These are phyloP conservation scores for Ericerus pela DNA, from an alignment of 1,140 invertebrate species.

Conservation along the genomic window DNA sequence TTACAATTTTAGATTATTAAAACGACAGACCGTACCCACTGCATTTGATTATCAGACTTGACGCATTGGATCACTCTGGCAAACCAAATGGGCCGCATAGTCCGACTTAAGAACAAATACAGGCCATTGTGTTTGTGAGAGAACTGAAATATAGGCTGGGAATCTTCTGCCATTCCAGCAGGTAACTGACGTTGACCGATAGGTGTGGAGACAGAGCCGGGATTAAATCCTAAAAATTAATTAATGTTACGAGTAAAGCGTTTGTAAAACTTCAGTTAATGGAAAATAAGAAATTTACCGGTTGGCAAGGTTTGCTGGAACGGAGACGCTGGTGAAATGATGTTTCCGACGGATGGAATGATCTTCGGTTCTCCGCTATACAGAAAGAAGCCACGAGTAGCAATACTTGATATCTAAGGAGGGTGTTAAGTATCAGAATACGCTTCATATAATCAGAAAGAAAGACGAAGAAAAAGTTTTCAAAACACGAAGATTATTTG, in stretches of 20 bases:
- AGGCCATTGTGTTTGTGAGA: constrained; percentile 85
- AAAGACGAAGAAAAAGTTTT: too few relatives aligned
- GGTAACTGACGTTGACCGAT: not conserved
- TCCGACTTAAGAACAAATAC: constrained; percentile 75
- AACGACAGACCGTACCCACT: not conserved
- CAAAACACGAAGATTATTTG: too few relatives aligned
- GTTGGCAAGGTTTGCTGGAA: constrained; percentile 17
- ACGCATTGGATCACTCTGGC: constrained; percentile 26
- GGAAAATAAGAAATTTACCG: constrained; percentile 9
- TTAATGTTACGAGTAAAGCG: not conserved
- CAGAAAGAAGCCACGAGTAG: constrained; percentile 78
- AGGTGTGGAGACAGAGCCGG: constrained; percentile 12
- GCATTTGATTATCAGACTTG: not conserved
- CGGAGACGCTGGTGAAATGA: not conserved
- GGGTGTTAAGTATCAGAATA: too few relatives aligned
- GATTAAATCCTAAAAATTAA: constrained; percentile 15
- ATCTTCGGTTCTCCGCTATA: constrained; percentile 63
- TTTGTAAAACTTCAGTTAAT: not conserved
- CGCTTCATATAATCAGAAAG: too few relatives aligned
- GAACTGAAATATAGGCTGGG: constrained; percentile 30
- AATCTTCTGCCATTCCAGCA: not conserved
- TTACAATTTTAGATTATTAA: not conserved
- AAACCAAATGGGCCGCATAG: constrained; percentile 69
- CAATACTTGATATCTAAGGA: constrained; percentile 59
- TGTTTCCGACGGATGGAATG: not conserved